These are phyloP conservation scores for Zhuqinia jingwanae DNA, from an alignment of 2,888 invertebrate genomes.

Conservation along the genomic window DNA sequence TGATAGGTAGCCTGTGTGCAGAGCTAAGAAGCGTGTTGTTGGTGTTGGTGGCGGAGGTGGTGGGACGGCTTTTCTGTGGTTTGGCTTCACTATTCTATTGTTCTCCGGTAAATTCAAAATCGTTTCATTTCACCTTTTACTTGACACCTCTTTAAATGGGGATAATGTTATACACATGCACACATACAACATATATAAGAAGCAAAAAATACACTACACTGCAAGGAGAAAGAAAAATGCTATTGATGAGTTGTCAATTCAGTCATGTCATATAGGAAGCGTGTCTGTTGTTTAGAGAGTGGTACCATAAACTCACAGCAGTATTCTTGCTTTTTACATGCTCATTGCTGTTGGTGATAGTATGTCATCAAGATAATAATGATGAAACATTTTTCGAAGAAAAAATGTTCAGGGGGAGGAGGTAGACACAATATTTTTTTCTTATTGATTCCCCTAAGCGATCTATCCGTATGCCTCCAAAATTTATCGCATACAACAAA, in stretches of 20 bases:
- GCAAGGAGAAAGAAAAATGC: not conserved
- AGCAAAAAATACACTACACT: not conserved
- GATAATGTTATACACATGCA: not conserved
- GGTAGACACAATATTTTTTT: too few relatives aligned
- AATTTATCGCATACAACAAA: too few relatives aligned
- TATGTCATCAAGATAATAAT: too few relatives aligned
- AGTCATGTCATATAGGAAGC: not conserved
- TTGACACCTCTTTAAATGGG: slow-evolving; percentile 7
- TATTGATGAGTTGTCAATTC: slow-evolving; percentile 15
- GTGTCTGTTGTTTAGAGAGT: not conserved
- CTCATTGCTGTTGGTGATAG: too few relatives aligned
- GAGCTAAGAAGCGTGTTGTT: slow-evolving; percentile 15
- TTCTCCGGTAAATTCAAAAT: slow-evolving; percentile 64
- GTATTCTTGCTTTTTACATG: too few relatives aligned
- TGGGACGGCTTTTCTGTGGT: slow-evolving; percentile 45
- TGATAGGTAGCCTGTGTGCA: not conserved
- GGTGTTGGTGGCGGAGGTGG: slow-evolving; percentile 59
- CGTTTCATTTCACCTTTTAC: slow-evolving; percentile 27
- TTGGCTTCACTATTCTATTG: slow-evolving; percentile 42
- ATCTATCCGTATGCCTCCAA: too few relatives aligned
- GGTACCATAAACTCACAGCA: too few relatives aligned
- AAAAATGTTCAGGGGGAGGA: too few relatives aligned
- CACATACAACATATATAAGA: not conserved
- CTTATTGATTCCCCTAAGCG: too few relatives aligned
- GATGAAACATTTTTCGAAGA: too few relatives aligned